Conservation (phyloP, 30 jellyfish, hydroid and myxozoan genomes). For the Chrysaora quinquecirrha region DNA sequence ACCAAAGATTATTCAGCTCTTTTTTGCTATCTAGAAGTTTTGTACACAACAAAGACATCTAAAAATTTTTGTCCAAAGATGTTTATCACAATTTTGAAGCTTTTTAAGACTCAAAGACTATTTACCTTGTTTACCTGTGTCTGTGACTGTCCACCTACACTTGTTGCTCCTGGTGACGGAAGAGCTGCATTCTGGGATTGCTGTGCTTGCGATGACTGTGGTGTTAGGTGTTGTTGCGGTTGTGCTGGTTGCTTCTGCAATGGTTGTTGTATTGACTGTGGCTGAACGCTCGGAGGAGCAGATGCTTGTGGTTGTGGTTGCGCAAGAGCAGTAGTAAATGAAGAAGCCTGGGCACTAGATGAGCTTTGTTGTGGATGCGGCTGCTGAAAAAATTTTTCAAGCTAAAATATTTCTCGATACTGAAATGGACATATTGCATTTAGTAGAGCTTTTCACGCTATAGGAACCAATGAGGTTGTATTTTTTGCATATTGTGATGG, state of each 20-base stretch:
- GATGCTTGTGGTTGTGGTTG: slow-evolving; percentile 22
- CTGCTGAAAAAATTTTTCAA: neutral
- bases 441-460: no score
- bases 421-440: no score
- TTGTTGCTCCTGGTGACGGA: slow-evolving; percentile 71
- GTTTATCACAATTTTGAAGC: no score
- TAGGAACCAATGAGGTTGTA: no score
- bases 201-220: slow-evolving; percentile 47
- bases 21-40: no score
- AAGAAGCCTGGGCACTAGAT: slow-evolving; percentile 8
- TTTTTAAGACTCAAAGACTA: no score
- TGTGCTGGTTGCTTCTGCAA: slow-evolving; percentile 52
- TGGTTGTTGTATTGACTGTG: slow-evolving; percentile 59
- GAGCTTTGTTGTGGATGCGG: slow-evolving; percentile 32
- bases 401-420: no score
- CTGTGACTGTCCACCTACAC: slow-evolving; percentile 81
- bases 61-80: no score
- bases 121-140: slow-evolving; percentile 80
- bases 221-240: slow-evolving; percentile 47
- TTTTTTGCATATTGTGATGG: no score
- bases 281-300: slow-evolving; percentile 30
- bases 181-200: slow-evolving; percentile 61
- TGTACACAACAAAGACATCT: no score
- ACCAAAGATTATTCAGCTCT: no score
- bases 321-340: slow-evolving; percentile 2